These are phyloP conservation scores for Azemiops feae DNA, from an alignment of 2,113 vertebrate species.

Conservation along the genomic window DNA sequence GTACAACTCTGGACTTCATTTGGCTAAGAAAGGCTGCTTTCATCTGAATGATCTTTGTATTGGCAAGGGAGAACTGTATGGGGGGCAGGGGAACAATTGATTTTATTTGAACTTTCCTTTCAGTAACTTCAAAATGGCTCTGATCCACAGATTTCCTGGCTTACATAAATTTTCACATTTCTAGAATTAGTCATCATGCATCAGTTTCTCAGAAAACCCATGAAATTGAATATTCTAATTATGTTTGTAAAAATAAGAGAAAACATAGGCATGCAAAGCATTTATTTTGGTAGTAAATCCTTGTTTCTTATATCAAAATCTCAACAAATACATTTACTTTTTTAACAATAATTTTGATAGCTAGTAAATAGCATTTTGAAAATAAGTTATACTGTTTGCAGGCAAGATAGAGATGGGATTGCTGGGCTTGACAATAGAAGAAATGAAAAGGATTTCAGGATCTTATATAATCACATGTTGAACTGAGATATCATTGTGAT, in stretches of 20 bases:
- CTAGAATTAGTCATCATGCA: slow-evolving; percentile 11
- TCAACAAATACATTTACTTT: not conserved
- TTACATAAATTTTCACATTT: not conserved
- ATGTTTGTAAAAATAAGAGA: not conserved
- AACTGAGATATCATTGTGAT: not conserved
- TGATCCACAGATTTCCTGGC: slow-evolving; percentile 10
- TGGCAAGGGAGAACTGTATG: not conserved
- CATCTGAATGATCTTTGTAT: not conserved
- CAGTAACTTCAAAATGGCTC: slow-evolving; percentile 19
- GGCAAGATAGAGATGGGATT: not conserved
- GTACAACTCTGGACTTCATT: not conserved
- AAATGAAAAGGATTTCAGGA: not conserved
- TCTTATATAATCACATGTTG: not conserved
- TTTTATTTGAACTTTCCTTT: slow-evolving; percentile 20
- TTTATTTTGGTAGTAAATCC: not conserved
- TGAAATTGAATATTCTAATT: not conserved
- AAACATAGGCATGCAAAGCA: not conserved
- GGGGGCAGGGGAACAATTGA: not conserved
- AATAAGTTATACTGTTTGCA: not conserved
- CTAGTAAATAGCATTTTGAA: not conserved
- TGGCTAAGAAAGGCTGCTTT: not conserved
- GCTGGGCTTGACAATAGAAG: not conserved
- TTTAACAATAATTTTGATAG: not conserved
- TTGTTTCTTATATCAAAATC: not conserved
- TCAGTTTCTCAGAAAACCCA: slow-evolving; percentile 17